Conservation (phyloP, 2,113 vertebrate species). For the Lophotis ruficrista region DNA sequence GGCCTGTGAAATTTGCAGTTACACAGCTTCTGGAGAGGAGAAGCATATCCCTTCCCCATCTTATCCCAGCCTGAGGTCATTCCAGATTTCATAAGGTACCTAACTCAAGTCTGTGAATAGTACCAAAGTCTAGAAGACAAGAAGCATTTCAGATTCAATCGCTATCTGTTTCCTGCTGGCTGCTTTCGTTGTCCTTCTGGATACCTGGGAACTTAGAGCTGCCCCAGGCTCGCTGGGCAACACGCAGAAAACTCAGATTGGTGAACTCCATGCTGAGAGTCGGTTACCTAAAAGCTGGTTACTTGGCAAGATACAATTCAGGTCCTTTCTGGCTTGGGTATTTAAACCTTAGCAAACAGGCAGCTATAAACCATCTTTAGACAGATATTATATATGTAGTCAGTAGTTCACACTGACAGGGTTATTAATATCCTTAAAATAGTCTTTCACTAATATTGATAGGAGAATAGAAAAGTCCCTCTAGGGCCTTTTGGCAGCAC, state of each 20-base stretch:
- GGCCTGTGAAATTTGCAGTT: not conserved
- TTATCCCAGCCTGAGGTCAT: not conserved
- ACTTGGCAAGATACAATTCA: not conserved
- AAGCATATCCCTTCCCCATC: not conserved
- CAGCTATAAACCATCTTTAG: not conserved
- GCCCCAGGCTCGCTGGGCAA: not conserved
- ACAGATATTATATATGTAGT: not conserved
- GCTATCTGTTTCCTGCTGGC: not conserved
- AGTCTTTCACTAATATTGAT: not conserved
- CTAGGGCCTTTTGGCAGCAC: not conserved
- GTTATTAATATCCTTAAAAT: not conserved
- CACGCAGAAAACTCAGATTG: not conserved
- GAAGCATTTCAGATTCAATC: not conserved
- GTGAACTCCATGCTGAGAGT: accelerated
- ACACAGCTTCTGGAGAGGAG: not conserved
- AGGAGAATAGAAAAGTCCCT: not conserved
- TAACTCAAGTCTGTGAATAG: not conserved
- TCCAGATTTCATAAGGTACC: not conserved
- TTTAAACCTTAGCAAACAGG: not conserved
- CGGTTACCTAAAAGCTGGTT: not conserved
- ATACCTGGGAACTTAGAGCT: not conserved
- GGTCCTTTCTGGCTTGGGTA: not conserved
- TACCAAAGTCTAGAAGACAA: not conserved
- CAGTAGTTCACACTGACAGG: not conserved
- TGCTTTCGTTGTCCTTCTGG: not conserved